phyloP scores from a whole-genome alignment of 2,797 vertebrate species.

The Cryptoprocta ferox region DNA sequence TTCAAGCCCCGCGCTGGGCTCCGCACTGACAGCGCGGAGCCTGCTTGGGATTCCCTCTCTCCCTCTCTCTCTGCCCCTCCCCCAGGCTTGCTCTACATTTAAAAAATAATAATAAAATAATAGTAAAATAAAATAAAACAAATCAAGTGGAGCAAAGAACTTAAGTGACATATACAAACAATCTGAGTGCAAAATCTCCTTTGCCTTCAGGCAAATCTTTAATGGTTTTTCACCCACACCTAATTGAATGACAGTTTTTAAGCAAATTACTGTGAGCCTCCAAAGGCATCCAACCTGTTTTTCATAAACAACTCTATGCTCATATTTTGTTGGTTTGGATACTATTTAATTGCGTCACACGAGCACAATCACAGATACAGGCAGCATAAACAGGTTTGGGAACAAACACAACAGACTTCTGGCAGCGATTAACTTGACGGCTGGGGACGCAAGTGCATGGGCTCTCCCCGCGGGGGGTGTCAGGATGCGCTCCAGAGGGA shows the following conservation, averaged over 20 bases:
- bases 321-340: not conserved
- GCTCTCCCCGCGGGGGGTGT: rapidly evolving
- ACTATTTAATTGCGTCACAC: not conserved
- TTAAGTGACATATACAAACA: not conserved
- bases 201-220: not conserved
- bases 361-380: not conserved
- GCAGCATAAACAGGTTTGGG: not conserved
- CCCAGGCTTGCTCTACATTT: too few relatives aligned
- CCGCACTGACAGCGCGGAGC: too few relatives aligned
- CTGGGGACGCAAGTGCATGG: rapidly evolving
- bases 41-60: too few relatives aligned
- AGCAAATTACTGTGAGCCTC: not conserved
- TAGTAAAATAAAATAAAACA: too few relatives aligned
- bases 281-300: not conserved
- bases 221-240: not conserved
- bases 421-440: not conserved
- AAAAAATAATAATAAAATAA: too few relatives aligned
- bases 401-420: not conserved
- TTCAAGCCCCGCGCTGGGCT: too few relatives aligned
- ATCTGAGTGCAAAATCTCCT: not conserved
- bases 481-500: not conserved
- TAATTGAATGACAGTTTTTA: not conserved
- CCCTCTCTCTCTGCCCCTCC: too few relatives aligned
- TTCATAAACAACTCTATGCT: not conserved
- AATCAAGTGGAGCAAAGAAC: not conserved